Evolutionary conservation across 2,113 vertebrate genomes (phyloP).

Genomic region (Mormyrus lacerda): DNA sequence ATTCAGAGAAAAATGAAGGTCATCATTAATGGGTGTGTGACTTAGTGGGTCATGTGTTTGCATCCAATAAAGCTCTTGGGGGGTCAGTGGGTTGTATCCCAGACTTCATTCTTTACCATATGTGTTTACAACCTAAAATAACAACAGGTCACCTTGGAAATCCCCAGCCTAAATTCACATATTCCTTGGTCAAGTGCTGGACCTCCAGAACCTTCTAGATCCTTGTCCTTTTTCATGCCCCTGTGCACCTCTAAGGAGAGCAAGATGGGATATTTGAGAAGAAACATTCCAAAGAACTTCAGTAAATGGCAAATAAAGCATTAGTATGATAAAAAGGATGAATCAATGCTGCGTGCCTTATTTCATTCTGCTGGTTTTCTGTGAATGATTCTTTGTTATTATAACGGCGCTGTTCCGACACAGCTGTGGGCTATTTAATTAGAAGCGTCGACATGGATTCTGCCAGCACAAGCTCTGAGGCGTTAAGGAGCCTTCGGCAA

Average conservation of each 20-base stretch:
- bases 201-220: neutral
- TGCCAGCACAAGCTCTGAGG: neutral
- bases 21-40: neutral
- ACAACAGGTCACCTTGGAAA: neutral
- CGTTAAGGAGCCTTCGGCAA: neutral
- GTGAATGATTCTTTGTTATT: neutral
- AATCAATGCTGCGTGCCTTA: neutral
- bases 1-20: neutral
- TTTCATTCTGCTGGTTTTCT: neutral
- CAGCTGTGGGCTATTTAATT: neutral
- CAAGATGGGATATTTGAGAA: neutral
- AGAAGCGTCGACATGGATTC: neutral
- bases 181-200: neutral
- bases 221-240: neutral
- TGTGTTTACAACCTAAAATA: neutral
- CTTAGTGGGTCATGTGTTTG: neutral
- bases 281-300: neutral
- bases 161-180: neutral
- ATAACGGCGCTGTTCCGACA: neutral
- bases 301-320: neutral
- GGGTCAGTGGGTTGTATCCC: neutral
- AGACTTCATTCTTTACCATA: neutral
- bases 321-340: neutral
- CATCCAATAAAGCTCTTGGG: neutral
- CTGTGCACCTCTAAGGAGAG: neutral